phyloP scores from a whole-genome alignment of 1,140 invertebrate genomes.

The Ostrea edulis region DNA sequence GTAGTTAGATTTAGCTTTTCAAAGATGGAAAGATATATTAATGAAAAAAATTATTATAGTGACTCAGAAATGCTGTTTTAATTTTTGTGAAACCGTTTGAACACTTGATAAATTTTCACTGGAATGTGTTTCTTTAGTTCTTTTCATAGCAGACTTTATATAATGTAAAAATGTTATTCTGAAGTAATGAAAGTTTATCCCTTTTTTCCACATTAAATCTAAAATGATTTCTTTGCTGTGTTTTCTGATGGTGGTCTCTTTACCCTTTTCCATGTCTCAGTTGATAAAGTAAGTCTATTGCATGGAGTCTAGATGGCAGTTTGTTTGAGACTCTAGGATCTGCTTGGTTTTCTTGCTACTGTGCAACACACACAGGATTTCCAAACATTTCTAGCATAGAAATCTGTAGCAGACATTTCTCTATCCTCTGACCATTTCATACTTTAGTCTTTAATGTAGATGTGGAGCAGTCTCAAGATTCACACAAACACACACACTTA shows the following conservation, averaged over 20 bases:
- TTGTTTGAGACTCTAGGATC: constrained; percentile 34
- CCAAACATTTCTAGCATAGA: not conserved
- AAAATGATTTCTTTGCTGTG: not conserved
- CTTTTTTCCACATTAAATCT: not conserved
- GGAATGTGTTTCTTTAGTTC: not conserved
- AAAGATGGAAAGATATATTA: no score
- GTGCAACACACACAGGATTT: not conserved
- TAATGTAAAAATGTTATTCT: not conserved
- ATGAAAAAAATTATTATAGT: no score
- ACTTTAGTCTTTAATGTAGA: constrained; percentile 10
- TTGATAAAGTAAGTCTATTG: constrained; percentile 32
- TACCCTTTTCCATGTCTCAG: constrained; percentile 26
- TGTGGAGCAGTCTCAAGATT: not conserved
- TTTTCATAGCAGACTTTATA: not conserved
- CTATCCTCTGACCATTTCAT: not conserved
- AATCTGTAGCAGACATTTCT: not conserved
- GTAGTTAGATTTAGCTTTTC: not conserved
- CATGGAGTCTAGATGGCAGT: constrained; percentile 34
- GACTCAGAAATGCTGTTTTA: not conserved
- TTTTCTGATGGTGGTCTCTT: not conserved
- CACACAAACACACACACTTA: not conserved
- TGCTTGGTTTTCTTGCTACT: constrained; percentile 22
- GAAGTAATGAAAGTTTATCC: not conserved
- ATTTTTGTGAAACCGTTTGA: not conserved
- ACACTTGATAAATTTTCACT: not conserved